Base-by-base conservation (phyloP, 2,797 vertebrate species). In the Xyrichtys novacula region DNA sequence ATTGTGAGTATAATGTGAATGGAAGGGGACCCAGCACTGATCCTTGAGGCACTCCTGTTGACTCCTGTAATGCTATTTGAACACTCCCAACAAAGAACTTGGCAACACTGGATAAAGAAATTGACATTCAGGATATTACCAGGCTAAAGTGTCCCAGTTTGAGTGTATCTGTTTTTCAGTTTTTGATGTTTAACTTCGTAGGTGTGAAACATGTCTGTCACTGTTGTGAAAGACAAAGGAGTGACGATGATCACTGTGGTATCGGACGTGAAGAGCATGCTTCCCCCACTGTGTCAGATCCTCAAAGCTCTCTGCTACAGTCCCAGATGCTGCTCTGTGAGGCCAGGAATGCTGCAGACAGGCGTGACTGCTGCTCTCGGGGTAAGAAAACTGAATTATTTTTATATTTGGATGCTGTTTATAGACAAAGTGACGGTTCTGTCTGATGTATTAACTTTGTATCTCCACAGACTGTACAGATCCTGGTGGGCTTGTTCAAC, bases 401-500 rank as follows among this genome's bases (percentile, higher is more conserved):
- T 10, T 16, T 40, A 1, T 8, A 12, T 48, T 17, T 3, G n/a
- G 4, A 5, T 23, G 7, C 6, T 0, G 1, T 29, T 19, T 34
- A 34, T 34, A 11, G 11, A 34, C 32, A 46, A 43, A n/a, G 2
- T 15, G 12, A 7, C 4, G 14, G 7, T 29, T 0, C 7, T 17
- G n/a, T n/a, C 20, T 42, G 29, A 54, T 36, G 1, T 9, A 1
- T 6, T 11, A 47, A 26, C 46, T 53, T 31, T 26, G 1, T 17
- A 43, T 57, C 22, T 20, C 47, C 2, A 8, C 58, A 87, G 85
- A 47, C 65, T 0, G 4, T 87, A 2, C 76, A 78, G 81, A 74
- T 87, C 74, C 64, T 87, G 74, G 81, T 78, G 32, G 85, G 83
- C 1, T 31, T 82, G 46, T 67, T 84, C 54, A 82, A 38, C 69